A percentile compares a stretch with the other conserved stretches of the same genome.
Evolutionary conservation across 2,113 vertebrate genomes (phyloP).

Genomic region (Neomonachus schauinslandi): DNA sequence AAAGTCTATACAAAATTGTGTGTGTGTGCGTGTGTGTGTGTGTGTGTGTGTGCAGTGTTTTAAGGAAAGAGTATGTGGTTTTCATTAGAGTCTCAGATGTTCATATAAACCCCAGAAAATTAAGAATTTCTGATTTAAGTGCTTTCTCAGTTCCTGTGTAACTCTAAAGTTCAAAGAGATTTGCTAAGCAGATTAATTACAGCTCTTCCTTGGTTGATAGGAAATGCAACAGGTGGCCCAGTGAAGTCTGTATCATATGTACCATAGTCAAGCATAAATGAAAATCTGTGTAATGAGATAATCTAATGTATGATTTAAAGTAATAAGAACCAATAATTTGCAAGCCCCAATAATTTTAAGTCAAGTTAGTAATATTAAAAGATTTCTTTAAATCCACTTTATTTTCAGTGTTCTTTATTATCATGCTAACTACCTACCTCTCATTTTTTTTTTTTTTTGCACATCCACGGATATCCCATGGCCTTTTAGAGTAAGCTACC

Average conservation of each 20-base stretch:
- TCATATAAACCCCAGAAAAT: background rate
- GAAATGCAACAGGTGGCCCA: slow-evolving; percentile 19
- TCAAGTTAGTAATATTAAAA: slow-evolving; percentile 5
- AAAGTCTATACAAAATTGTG: background rate
- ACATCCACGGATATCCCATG: background rate
- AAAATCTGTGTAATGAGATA: slow-evolving; percentile 38
- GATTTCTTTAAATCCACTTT: slow-evolving; percentile 16
- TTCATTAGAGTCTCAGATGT: background rate
- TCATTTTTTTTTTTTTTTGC: background rate
- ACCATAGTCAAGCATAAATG: background rate
- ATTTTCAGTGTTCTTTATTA: slow-evolving; percentile 39
- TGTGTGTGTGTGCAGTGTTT: background rate
- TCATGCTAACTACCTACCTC: background rate
- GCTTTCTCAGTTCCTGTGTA: background rate
- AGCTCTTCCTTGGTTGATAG: background rate
- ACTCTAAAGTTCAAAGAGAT: background rate
- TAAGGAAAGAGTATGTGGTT: background rate
- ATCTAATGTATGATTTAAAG: slow-evolving; percentile 16
- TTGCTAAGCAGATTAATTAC: background rate
- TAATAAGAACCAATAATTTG: background rate
- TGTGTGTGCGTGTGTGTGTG: background rate
- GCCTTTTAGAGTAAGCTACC: slow-evolving; percentile 57
- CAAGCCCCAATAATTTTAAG: background rate
- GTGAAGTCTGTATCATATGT: background rate
- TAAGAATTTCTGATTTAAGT: slow-evolving; percentile 1